A percentile compares a stretch with the other conserved stretches of the same genome.
These are phyloP conservation scores for Intellagama lesueurii DNA, from an alignment of 2,797 vertebrate species.

Conservation along the genomic window DNA sequence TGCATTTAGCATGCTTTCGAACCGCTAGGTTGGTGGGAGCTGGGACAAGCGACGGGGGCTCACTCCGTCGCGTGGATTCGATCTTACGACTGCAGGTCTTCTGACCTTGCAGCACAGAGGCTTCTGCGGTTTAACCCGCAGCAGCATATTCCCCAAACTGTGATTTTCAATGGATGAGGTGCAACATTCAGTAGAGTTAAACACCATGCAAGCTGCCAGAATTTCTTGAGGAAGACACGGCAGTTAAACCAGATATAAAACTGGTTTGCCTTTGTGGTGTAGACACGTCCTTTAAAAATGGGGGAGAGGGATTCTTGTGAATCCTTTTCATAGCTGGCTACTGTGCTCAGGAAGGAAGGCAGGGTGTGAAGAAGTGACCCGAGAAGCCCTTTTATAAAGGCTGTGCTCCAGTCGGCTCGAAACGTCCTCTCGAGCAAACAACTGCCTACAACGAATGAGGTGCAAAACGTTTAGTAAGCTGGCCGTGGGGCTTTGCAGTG, in stretches of 20 bases:
- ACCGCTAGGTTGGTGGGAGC: too few relatives aligned
- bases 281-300: too few relatives aligned
- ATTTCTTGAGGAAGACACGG: background rate
- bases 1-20: too few relatives aligned
- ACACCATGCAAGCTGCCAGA: background rate
- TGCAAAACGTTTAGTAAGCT: slow-evolving; percentile 43
- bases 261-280: background rate
- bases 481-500: slow-evolving; percentile 57
- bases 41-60: too few relatives aligned
- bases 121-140: too few relatives aligned
- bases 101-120: too few relatives aligned
- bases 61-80: too few relatives aligned
- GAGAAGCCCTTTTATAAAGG: background rate
- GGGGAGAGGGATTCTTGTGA: too few relatives aligned
- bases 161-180: too few relatives aligned
- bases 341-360: background rate
- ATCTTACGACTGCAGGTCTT: too few relatives aligned
- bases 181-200: too few relatives aligned
- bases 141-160: too few relatives aligned
- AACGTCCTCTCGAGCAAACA: slow-evolving; percentile 1
- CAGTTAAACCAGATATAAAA: background rate
- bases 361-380: background rate
- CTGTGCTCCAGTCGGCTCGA: background rate
- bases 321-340: background rate
- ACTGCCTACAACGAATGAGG: background rate